Conservation (phyloP, 30 jellyfish, hydroid and myxozoan genomes). For the Haliclystus octoradiatus region DNA sequence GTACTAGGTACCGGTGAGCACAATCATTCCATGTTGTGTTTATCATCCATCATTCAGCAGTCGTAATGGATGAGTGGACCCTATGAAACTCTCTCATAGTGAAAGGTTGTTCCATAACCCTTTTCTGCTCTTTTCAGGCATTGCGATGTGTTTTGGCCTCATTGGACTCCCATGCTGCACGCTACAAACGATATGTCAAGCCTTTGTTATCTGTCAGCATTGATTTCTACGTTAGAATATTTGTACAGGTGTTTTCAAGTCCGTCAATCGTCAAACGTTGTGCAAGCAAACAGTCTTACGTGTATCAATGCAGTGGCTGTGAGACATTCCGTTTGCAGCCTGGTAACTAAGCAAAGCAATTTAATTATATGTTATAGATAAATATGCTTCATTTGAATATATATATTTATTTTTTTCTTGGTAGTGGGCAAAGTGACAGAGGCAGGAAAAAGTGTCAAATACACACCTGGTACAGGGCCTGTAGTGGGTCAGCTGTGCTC, state of each 20-base stretch:
- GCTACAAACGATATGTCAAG: constrained; percentile 75
- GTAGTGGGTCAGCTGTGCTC: constrained; percentile 49
- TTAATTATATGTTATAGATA: no score
- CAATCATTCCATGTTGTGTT: no score
- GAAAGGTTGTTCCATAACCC: no score
- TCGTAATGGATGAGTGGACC: no score
- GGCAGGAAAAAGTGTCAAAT: constrained; percentile 73
- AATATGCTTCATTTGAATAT: background rate
- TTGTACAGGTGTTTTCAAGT: constrained; percentile 73
- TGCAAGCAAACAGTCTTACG: constrained; percentile 70
- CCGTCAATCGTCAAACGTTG: constrained; percentile 91
- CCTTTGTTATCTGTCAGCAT: constrained; percentile 91
- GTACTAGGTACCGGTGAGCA: no score
- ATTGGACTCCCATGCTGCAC: constrained; percentile 78
- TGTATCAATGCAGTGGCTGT: constrained; percentile 85
- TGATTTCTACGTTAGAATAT: constrained; percentile 82
- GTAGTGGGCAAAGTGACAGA: constrained; percentile 78
- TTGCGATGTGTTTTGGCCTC: constrained; percentile 68
- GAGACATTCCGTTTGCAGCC: constrained; percentile 92
- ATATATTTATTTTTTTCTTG: background rate
- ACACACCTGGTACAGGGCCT: constrained; percentile 91
- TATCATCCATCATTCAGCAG: no score
- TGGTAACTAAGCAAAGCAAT: constrained; percentile 31
- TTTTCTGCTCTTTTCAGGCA: no score
- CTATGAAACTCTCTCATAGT: no score